phyloP scores from a whole-genome alignment of 92 coral and sea anemone species.

The Phymanthus crucifer region DNA sequence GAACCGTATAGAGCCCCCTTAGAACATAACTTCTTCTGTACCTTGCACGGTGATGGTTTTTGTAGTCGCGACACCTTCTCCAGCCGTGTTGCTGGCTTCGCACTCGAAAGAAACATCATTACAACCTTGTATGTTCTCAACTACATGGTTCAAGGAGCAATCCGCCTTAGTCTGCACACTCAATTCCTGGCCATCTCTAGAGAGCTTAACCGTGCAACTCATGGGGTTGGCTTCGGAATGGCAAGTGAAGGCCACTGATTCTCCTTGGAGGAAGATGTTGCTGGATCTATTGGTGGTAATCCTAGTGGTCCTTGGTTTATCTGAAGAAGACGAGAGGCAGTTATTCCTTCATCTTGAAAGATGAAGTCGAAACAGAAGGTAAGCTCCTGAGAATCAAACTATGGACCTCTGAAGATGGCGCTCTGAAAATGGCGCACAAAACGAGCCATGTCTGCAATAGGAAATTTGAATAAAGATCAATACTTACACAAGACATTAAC shows the following conservation, averaged over 20 bases:
- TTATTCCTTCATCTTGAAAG: too few species aligned
- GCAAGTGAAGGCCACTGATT: not conserved
- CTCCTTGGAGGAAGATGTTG: not conserved
- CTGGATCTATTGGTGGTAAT: not conserved
- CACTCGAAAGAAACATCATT: conserved; percentile 1
- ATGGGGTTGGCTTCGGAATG: not conserved
- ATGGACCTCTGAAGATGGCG: too few species aligned
- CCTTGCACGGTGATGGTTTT: not conserved
- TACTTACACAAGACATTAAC: not conserved
- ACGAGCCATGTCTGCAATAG: too few species aligned
- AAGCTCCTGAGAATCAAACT: not conserved
- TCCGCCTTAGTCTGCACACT: not conserved
- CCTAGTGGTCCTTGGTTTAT: not conserved
- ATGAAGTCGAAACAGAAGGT: too few species aligned
- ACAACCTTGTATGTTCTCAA: conserved; percentile 16
- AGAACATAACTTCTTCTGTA: too few species aligned
- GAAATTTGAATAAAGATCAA: too few species aligned
- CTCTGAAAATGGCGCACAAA: too few species aligned
- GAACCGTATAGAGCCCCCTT: too few species aligned
- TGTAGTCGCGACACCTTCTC: not conserved
- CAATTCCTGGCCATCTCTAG: not conserved
- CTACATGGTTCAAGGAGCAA: conserved; percentile 5
- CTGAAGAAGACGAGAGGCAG: too few species aligned
- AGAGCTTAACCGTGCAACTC: not conserved
- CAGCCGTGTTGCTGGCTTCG: not conserved